Base-by-base conservation (phyloP, 23 tunicate species). In the Styela clava region DNA sequence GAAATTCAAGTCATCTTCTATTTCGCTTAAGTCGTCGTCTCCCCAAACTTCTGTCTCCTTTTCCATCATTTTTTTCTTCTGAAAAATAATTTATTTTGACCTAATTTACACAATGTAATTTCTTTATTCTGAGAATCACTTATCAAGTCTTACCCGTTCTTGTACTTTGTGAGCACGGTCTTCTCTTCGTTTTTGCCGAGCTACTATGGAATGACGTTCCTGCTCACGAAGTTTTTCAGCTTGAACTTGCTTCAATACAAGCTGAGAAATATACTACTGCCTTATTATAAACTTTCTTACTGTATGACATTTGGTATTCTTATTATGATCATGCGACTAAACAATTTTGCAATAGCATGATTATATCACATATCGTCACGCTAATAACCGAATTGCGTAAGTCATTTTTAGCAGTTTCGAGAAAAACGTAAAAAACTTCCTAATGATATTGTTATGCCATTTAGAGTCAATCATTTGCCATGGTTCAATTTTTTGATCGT, bases 11-110 rank as follows among this genome's bases (percentile, higher is more conserved):
- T 71, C 77, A 21, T 28, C 35, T 32, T 71, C 77, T 21, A 71
- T 71, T 3, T 71, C 77, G 77, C 77, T 30, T 21, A 71, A 16
- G 3, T 71, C 77, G 32, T 71, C 77, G 37, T 71, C 77, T n/a
- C 16, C 7, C 34, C 32, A 30, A 35, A 71, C 29, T 71, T 29
- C 77, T 34, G 12, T 16, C 16, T 71, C 77, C 24, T 71, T 16
- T 32, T 71, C 35, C 35, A 71, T 33, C 35, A 28, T 71, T 32
- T n/a, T 27, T 71, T 35, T 71, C 77, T 71, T 71, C 77, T 71
- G 77, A 71, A 71, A 71, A 26, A n/a, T 27, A 65, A 65, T 27
- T 18, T 3, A 65, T 65, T 65, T 18, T 24, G 7, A 65, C 70
- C 70, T 65, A 24, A 27, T 5, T 65, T 27, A 27, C 7, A 5